Percentiles rank a stretch among this genome's conserved stretches.
Evolutionary conservation across 2,113 vertebrate species (phyloP).

Genomic region (Chaetura pelagica): DNA sequence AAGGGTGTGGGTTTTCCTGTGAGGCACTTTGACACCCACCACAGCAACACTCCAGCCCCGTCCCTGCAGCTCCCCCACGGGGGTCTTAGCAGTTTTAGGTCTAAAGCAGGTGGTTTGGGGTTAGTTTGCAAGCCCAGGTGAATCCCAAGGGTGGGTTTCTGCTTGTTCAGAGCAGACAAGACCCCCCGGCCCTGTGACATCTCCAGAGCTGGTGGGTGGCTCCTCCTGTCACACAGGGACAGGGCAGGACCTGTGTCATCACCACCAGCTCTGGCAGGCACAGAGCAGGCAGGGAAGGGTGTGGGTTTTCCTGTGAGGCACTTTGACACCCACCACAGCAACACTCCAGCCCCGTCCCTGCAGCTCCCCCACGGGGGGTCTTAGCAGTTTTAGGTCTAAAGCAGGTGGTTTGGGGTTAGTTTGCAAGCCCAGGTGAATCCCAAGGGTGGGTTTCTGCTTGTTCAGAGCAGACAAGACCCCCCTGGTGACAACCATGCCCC

Average conservation of each 20-base stretch:
- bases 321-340: fast-evolving
- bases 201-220: fast-evolving
- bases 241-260: not conserved
- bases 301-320: fast-evolving
- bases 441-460: not conserved
- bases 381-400: not conserved
- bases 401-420: not conserved
- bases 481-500: not conserved
- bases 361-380: fast-evolving
- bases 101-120: not conserved
- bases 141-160: not conserved
- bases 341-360: fast-evolving
- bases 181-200: not conserved
- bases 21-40: fast-evolving
- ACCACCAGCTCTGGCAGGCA: not conserved
- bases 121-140: not conserved
- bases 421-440: not conserved
- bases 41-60: fast-evolving
- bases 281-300: not conserved
- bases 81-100: not conserved
- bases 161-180: not conserved
- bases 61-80: not conserved
- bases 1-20: not conserved
- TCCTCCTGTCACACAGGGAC: not conserved
- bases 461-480: not conserved